Evolutionary conservation across 2,113 vertebrate genomes (phyloP).

Genomic region (Myodes glareolus): DNA sequence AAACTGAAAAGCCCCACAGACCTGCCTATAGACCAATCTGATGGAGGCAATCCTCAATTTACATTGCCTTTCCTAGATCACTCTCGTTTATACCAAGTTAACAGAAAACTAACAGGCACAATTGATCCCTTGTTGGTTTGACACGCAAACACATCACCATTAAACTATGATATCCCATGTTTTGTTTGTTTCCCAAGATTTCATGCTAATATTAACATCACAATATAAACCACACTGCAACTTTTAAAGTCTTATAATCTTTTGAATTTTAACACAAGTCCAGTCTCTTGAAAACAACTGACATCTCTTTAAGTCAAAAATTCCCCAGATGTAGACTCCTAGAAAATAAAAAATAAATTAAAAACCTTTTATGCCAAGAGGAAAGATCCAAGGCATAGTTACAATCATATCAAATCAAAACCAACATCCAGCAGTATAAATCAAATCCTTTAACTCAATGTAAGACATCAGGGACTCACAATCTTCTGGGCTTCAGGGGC

Average conservation of each 20-base stretch:
- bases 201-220: neutral
- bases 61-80: neutral
- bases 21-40: neutral
- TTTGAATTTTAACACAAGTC: neutral
- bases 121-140: neutral
- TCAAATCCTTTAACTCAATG: neutral
- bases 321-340: neutral
- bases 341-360: neutral
- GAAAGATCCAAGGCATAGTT: neutral
- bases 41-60: neutral
- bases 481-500: neutral
- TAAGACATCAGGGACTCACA: neutral
- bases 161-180: neutral
- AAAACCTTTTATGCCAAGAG: neutral
- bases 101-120: neutral
- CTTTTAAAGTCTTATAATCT: neutral
- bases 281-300: neutral
- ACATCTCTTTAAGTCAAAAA: neutral
- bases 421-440: neutral
- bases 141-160: neutral
- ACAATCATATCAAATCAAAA: neutral
- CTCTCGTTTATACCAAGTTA: neutral
- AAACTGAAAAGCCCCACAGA: neutral
- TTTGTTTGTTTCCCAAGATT: neutral
- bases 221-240: neutral